Evolutionary conservation across 2,888 invertebrate species (phyloP).

Genomic region (Lasioglossum vierecki): DNA sequence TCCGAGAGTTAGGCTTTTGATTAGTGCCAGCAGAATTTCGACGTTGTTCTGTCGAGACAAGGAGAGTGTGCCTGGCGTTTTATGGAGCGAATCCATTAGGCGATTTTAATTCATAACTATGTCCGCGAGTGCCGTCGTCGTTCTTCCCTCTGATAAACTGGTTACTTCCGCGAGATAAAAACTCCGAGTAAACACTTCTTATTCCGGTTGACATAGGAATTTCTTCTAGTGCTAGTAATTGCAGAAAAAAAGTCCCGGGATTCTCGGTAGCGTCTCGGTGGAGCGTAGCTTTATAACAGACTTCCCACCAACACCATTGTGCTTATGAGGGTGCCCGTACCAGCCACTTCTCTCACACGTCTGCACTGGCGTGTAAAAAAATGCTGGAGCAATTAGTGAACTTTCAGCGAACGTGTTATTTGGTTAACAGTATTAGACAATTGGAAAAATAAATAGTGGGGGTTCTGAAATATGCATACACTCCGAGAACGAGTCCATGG

Average conservation of each 20-base stretch:
- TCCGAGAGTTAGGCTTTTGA: slow-evolving; percentile 2
- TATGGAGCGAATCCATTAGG: neutral
- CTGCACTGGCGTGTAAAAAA: neutral
- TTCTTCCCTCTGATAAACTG: neutral
- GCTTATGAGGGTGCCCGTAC: slow-evolving; percentile 39
- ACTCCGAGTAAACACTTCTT: slow-evolving; percentile 14
- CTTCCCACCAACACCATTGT: slow-evolving; percentile 24
- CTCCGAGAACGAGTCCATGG: neutral
- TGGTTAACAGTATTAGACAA: neutral
- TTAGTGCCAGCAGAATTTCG: neutral
- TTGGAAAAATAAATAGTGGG: neutral
- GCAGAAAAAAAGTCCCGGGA: neutral
- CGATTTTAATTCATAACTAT: neutral
- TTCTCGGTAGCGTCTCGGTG: slow-evolving; percentile 2
- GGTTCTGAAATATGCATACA: neutral
- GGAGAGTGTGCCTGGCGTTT: neutral
- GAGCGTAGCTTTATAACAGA: slow-evolving; percentile 21
- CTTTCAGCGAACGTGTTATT: neutral
- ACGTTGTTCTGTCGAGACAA: neutral
- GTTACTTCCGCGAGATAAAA: neutral
- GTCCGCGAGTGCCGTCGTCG: neutral
- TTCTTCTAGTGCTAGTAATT: slow-evolving; percentile 31
- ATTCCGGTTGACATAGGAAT: neutral
- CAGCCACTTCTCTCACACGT: slow-evolving; percentile 32
- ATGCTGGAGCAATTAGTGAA: neutral